Base-by-base conservation (phyloP, 2,797 vertebrate species). In the Falco concolor region DNA sequence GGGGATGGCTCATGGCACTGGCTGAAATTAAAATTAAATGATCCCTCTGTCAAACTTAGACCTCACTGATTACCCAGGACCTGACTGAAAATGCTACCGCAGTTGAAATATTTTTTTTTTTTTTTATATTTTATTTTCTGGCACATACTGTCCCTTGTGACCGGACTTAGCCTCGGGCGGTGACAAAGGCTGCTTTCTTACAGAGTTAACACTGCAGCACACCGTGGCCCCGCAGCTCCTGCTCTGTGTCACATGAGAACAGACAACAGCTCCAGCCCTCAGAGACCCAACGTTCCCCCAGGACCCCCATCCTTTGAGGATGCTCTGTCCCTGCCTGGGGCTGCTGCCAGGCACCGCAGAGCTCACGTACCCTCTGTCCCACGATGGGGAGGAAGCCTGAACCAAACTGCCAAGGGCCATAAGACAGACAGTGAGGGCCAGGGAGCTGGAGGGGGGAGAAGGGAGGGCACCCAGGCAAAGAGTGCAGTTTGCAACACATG, bases 151-250 rank as follows among this genome's bases (percentile, higher is more conserved):
- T 97, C 96, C 97, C 97, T 97, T 98, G 98, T 98, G 98, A 98
- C 98, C 96, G 94, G 98, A 96, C 98, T 96, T 97, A 98, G 97
- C 97, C 97, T 97, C 96, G 92, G 91, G 96, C 91, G 70, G n/a
- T 94, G 98, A 98, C 98, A 98, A 99, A 98, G 98, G 97, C 97
- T 96, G 96, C 98, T 98, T 99, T 98, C 98, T 98, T 98, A 97
- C 52, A 90, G 93, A 96, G 89, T 97, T 97, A 98, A 98, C 97
- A 97, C 96, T 97, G 97, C 98, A 94, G 95, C 96, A 86, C 91
- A 75, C 87, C 53, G 67, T 30, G 36, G 93, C 97, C 96, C 92
- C 63, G 61, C 38, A 45, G 91, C 77, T 60, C 82, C 45, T 7
- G 13, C 2, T 10, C 30, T 12, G 19, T 6, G 13, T 13, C 14